phyloP scores from a whole-genome alignment of 2,797 vertebrate species.

The Acropternis orthonyx region DNA sequence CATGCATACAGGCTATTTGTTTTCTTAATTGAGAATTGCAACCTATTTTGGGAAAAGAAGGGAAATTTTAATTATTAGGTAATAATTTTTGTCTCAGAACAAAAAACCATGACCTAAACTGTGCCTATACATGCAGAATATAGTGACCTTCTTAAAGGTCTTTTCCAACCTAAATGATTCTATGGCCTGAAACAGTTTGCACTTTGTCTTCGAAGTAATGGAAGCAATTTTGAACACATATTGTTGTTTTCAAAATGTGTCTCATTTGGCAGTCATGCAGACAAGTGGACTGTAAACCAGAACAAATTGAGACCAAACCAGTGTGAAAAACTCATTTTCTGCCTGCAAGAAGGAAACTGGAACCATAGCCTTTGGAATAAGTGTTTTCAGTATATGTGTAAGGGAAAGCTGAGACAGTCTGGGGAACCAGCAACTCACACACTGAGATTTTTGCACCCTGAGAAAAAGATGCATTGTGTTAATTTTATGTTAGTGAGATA shows the following conservation, averaged over 20 bases:
- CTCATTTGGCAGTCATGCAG: neutral
- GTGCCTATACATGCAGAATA: neutral
- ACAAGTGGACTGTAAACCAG: neutral
- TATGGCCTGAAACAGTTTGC: neutral
- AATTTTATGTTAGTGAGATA: slow-evolving; percentile 33
- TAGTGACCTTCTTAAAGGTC: neutral
- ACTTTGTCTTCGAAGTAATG: neutral
- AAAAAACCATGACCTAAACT: neutral
- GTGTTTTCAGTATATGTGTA: neutral
- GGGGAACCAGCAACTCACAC: neutral
- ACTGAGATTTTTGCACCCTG: neutral
- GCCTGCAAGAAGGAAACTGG: neutral
- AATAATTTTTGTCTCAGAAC: neutral
- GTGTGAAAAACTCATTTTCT: neutral
- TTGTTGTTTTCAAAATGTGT: neutral
- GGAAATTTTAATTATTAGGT: neutral
- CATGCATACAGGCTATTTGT: slow-evolving; percentile 15
- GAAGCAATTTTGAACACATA: neutral
- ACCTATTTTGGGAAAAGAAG: neutral
- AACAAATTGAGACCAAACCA: neutral
- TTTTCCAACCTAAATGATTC: neutral
- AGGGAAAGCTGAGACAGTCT: neutral
- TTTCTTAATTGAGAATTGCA: slow-evolving; percentile 1
- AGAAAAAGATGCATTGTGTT: slow-evolving; percentile 22
- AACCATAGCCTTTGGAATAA: neutral